Evolutionary conservation across 2,888 invertebrate genomes (phyloP).

Genomic region (Nomada ferruginata): DNA sequence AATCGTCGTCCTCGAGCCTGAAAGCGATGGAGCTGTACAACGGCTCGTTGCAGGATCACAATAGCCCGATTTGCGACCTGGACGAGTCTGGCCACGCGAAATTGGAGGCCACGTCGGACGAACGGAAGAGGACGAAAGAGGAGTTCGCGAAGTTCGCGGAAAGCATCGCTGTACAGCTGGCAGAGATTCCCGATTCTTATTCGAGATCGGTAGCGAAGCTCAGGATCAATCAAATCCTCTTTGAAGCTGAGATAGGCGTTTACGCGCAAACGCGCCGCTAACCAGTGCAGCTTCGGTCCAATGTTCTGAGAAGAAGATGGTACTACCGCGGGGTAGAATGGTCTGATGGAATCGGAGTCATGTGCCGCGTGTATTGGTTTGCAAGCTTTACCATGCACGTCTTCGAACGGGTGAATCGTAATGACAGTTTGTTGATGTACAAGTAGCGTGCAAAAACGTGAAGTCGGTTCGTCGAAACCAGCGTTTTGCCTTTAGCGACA

Average conservation of each 20-base stretch:
- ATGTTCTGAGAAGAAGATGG: neutral
- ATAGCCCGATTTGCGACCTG: slow-evolving; percentile 55
- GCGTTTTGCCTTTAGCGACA: too few relatives aligned
- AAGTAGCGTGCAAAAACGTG: too few relatives aligned
- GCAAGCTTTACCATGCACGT: neutral
- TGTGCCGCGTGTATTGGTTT: neutral
- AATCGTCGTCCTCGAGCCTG: slow-evolving; percentile 71
- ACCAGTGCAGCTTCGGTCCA: slow-evolving; percentile 32
- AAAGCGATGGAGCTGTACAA: slow-evolving; percentile 68
- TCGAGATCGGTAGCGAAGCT: slow-evolving; percentile 78
- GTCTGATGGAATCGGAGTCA: neutral
- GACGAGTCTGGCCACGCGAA: slow-evolving; percentile 59
- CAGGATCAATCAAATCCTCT: slow-evolving; percentile 77
- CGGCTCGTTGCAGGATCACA: slow-evolving; percentile 50
- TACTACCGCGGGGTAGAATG: neutral
- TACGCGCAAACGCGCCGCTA: slow-evolving; percentile 75
- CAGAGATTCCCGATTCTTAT: slow-evolving; percentile 77
- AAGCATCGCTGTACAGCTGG: slow-evolving; percentile 75
- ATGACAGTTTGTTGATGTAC: too few relatives aligned
- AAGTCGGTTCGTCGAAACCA: too few relatives aligned
- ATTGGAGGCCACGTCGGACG: slow-evolving; percentile 36
- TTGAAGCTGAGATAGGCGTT: slow-evolving; percentile 77
- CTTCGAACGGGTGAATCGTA: neutral
- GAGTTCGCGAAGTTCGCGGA: slow-evolving; percentile 76
- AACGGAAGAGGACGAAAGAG: slow-evolving; percentile 71